phyloP scores from a whole-genome alignment of 1,140 invertebrate genomes.

The Brachionus paranguensis region DNA sequence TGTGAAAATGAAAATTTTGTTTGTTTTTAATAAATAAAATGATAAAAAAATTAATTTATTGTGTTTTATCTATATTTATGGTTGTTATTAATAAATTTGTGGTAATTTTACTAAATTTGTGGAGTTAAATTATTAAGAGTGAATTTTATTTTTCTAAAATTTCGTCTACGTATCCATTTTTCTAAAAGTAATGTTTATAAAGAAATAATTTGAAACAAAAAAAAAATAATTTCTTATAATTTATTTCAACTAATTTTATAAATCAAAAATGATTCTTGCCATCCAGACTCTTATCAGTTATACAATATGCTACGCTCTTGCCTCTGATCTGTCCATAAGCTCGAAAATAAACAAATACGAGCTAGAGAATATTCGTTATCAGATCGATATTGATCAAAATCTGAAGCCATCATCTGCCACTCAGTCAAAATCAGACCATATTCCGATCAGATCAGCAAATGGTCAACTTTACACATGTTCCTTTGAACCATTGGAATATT shows the following conservation, averaged over 20 bases:
- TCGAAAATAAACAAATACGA: not conserved
- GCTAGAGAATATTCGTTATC: not conserved
- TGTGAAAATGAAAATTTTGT: no score
- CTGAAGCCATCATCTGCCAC: not conserved
- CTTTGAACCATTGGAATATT: not conserved
- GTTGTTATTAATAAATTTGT: no score
- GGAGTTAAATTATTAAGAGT: no score
- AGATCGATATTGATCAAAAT: not conserved
- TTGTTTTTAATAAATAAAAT: no score
- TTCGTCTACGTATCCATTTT: not conserved
- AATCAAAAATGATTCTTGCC: not conserved
- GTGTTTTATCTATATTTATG: no score
- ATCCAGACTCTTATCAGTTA: not conserved
- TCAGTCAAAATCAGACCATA: not conserved
- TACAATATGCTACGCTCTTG: not conserved
- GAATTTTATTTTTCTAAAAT: not conserved
- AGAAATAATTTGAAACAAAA: not conserved
- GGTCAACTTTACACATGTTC: not conserved
- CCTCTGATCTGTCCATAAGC: not conserved
- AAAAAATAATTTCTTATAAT: not conserved
- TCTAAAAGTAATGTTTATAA: not conserved
- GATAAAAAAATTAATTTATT: no score
- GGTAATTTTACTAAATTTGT: no score
- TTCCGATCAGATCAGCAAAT: not conserved
- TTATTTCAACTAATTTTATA: not conserved